Conservation (phyloP, 2,888 invertebrate genomes). For the Philhelius pedissequus region DNA sequence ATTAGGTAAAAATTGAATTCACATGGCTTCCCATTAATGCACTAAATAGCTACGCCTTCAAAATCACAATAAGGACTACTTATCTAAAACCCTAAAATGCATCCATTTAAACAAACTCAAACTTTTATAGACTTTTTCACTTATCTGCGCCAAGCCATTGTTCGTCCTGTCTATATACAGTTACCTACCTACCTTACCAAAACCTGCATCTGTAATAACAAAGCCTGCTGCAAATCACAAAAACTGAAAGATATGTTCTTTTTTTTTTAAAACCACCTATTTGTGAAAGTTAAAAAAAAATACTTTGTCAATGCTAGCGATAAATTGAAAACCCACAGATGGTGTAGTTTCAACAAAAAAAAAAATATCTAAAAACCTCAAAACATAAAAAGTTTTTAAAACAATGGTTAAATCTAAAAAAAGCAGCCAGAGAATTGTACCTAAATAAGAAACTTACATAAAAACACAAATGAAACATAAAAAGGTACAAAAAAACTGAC, state of each 20-base stretch:
- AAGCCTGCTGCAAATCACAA: not conserved
- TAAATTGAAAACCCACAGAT: conserved; percentile 31
- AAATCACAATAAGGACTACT: too few relatives aligned
- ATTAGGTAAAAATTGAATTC: too few relatives aligned
- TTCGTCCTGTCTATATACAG: not conserved
- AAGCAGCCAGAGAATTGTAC: not conserved
- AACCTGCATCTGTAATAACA: not conserved
- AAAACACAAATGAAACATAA: conserved; percentile 11
- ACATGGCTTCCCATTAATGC: too few relatives aligned
- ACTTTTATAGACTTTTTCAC: not conserved
- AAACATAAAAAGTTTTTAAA: not conserved
- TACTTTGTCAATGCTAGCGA: conserved; percentile 27
- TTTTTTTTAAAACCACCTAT: not conserved
- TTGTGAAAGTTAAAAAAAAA: conserved; percentile 14
- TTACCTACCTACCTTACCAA: not conserved
- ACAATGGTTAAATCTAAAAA: not conserved
- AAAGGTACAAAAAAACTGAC: conserved; percentile 8
- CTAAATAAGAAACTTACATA: conserved; percentile 19
- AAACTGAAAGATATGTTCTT: not conserved
- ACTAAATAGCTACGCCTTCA: too few relatives aligned
- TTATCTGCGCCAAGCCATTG: not conserved
- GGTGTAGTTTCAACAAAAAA: not conserved
- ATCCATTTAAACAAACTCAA: not conserved
- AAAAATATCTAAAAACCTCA: not conserved
- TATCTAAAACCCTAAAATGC: not conserved